A percentile compares a stretch with the other conserved stretches of the same genome.
phyloP scores from a whole-genome alignment of 2,797 vertebrate genomes.

The Vultur gryphus region DNA sequence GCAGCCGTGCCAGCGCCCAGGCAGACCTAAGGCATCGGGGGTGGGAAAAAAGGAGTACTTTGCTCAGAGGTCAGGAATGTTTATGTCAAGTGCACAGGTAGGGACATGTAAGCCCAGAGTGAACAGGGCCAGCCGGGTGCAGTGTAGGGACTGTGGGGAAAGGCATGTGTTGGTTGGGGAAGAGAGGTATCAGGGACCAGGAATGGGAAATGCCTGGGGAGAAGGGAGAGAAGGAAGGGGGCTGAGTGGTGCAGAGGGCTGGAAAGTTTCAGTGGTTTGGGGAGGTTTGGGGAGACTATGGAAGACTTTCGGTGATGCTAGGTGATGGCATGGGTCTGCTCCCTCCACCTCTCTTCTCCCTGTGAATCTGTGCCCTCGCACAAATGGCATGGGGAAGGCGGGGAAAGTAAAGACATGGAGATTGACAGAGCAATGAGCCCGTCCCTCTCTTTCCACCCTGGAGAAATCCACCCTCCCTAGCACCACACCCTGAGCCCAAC shows the following conservation, averaged over 20 bases:
- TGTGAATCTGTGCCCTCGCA: neutral
- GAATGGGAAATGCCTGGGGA: neutral
- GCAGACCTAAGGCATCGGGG: neutral
- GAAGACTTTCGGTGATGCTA: neutral
- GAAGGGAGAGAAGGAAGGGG: neutral
- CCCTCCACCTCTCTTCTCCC: neutral
- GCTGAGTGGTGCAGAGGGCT: neutral
- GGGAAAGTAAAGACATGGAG: neutral
- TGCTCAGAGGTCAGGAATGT: neutral
- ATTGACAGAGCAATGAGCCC: neutral
- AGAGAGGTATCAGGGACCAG: neutral
- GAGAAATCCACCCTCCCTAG: neutral
- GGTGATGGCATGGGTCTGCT: neutral
- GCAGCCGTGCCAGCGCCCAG: rapidly evolving
- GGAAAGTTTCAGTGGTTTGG: neutral
- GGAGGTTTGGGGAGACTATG: neutral
- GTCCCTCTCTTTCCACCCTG: neutral
- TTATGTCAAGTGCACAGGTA: neutral
- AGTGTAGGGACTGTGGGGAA: neutral
- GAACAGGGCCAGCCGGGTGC: neutral
- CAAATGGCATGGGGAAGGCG: rapidly evolving
- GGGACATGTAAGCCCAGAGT: neutral
- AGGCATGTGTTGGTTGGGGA: rapidly evolving
- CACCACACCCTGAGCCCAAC: neutral
- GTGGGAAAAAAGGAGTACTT: neutral